These are phyloP conservation scores for Dioctria linearis DNA, from an alignment of 2,888 invertebrate species.

Conservation along the genomic window DNA sequence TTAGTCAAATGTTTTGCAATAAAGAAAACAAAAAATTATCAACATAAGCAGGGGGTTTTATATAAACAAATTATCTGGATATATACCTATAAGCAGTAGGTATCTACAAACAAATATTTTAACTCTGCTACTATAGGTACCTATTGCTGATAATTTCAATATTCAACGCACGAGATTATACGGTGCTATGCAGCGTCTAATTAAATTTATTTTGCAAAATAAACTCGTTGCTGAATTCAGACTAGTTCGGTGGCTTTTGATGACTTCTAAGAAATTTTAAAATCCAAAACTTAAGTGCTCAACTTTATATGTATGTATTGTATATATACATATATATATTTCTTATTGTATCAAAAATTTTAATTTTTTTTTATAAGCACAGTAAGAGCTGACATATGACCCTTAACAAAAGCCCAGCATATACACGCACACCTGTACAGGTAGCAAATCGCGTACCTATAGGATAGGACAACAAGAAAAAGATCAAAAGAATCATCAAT, in stretches of 20 bases:
- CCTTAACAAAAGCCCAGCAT: constrained; percentile 49
- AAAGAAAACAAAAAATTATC: background rate
- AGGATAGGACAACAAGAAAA: constrained; percentile 12
- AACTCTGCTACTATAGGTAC: no score
- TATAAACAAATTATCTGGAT: no score
- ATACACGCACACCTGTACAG: constrained; percentile 10
- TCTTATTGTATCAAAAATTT: background rate
- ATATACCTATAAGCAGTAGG: no score
- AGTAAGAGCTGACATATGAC: constrained; percentile 40
- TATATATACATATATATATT: no score
- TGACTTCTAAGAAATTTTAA: constrained; percentile 1
- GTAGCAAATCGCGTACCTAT: background rate
- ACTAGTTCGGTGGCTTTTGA: background rate
- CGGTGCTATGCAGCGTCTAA: background rate
- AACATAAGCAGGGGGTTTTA: no score
- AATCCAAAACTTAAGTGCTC: background rate
- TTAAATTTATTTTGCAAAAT: background rate
- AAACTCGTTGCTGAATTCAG: background rate
- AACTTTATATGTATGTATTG: background rate
- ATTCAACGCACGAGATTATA: no score
- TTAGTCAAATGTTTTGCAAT: constrained; percentile 20
- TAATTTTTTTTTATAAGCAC: constrained; percentile 2
- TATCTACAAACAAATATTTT: no score
- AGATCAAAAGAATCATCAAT: constrained; percentile 47
- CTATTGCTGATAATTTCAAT: no score